These are phyloP conservation scores for Ctenosaura bakeri DNA, from an alignment of 2,797 vertebrate genomes.

Conservation along the genomic window DNA sequence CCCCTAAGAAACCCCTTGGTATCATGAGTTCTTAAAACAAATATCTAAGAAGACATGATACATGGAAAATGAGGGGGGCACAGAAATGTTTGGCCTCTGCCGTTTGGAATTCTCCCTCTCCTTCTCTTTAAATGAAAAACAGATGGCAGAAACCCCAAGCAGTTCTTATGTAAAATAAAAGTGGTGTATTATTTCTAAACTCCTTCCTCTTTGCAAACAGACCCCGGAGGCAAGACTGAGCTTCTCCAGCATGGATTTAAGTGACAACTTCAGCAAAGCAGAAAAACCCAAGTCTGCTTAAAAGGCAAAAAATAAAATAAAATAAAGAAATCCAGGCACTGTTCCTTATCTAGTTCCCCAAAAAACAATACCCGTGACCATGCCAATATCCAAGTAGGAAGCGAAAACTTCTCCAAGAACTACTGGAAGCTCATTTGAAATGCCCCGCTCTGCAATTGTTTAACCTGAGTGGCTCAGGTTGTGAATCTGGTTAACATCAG, in stretches of 20 bases:
- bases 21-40: background rate
- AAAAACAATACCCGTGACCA: background rate
- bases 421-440: background rate
- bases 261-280: background rate
- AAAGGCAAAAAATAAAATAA: background rate
- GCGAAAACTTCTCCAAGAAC: background rate
- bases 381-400: background rate
- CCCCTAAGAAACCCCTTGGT: background rate
- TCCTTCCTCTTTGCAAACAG: slow-evolving; percentile 7
- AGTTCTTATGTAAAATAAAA: slow-evolving; percentile 42
- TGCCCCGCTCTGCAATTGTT: background rate
- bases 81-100: slow-evolving; percentile 14
- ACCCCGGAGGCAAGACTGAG: background rate
- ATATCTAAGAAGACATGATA: background rate
- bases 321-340: background rate
- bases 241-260: background rate
- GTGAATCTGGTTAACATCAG: slow-evolving; percentile 46
- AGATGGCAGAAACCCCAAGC: slow-evolving; percentile 17
- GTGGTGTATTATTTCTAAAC: slow-evolving; percentile 34
- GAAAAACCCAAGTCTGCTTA: background rate
- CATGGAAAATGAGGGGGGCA: background rate
- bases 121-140: slow-evolving; percentile 9
- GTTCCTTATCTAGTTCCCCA: background rate
- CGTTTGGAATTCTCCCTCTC: slow-evolving; percentile 11
- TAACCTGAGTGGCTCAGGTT: background rate